These are phyloP conservation scores for Conchocele bisecta DNA, from an alignment of 2,888 invertebrate genomes.

Conservation along the genomic window DNA sequence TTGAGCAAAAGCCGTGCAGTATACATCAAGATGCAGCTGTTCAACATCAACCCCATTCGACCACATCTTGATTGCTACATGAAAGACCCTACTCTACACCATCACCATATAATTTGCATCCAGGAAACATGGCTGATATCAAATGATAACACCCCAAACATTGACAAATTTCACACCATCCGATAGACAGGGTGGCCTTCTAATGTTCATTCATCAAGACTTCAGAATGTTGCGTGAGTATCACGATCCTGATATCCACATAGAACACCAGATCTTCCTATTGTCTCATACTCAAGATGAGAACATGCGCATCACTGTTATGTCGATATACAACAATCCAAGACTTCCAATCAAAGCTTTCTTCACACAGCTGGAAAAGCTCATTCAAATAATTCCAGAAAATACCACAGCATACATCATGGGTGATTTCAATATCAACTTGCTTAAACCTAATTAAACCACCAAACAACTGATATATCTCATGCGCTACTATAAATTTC, in stretches of 20 bases:
- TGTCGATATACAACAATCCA: constrained; percentile 16
- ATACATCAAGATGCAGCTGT: too few relatives aligned
- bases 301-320: background rate
- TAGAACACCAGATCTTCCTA: constrained; percentile 14
- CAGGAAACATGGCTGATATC: constrained; percentile 8
- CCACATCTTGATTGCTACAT: too few relatives aligned
- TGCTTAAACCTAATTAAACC: background rate
- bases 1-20: too few relatives aligned
- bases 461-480: constrained; percentile 3
- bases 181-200: constrained; percentile 4
- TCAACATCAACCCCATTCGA: too few relatives aligned
- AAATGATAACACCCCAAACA: background rate
- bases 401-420: background rate
- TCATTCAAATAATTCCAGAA: constrained; percentile 6
- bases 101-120: constrained; percentile 16
- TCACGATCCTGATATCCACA: background rate
- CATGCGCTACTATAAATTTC: constrained; percentile 1
- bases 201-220: constrained; percentile 16
- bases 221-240: constrained; percentile 9
- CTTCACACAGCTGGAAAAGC: constrained; percentile 4
- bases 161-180: background rate
- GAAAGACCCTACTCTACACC: too few relatives aligned
- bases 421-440: constrained; percentile 5
- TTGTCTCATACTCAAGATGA: background rate
- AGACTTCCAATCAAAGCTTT: background rate